Percentiles rank a stretch among this genome's conserved stretches.
phyloP scores from a whole-genome alignment of 2,888 invertebrate genomes.

The Orthonevra nobilis region DNA sequence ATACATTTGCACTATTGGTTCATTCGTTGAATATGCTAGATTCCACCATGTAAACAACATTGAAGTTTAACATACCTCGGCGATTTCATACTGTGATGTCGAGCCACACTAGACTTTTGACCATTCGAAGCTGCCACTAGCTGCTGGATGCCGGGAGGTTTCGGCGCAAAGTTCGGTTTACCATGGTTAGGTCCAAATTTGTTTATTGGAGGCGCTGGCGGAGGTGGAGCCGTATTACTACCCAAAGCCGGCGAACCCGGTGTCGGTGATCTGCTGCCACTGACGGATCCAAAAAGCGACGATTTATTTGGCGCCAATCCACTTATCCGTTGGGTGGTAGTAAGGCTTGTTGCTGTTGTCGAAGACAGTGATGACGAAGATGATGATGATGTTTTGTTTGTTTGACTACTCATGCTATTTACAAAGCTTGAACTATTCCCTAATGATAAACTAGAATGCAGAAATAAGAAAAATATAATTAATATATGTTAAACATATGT shows the following conservation, averaged over 20 bases:
- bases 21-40: no score
- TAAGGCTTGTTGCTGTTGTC: constrained; percentile 57
- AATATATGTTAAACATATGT: constrained; percentile 27
- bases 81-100: constrained; percentile 92
- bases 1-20: no score
- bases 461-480: no score
- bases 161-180: constrained; percentile 91
- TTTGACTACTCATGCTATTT: constrained; percentile 77
- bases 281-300: constrained; percentile 75
- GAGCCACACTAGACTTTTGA: constrained; percentile 82
- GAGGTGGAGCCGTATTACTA: constrained; percentile 45
- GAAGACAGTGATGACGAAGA: constrained; percentile 68
- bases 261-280: constrained; percentile 77
- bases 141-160: constrained; percentile 85
- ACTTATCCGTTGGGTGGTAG: constrained; percentile 72
- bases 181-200: constrained; percentile 82
- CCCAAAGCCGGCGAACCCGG: constrained; percentile 47
- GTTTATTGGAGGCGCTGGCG: constrained; percentile 62
- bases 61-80: constrained; percentile 86
- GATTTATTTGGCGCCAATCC: constrained; percentile 79
- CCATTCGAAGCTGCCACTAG: constrained; percentile 78
- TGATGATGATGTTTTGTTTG: constrained; percentile 74
- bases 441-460: constrained; percentile 78
- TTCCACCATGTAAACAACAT: no score
- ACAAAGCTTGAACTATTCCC: constrained; percentile 78